Percentiles rank a stretch among this genome's conserved stretches.
These are phyloP conservation scores for Dyspetes luteomarginatus DNA, from an alignment of 2,888 invertebrate genomes.

Conservation along the genomic window DNA sequence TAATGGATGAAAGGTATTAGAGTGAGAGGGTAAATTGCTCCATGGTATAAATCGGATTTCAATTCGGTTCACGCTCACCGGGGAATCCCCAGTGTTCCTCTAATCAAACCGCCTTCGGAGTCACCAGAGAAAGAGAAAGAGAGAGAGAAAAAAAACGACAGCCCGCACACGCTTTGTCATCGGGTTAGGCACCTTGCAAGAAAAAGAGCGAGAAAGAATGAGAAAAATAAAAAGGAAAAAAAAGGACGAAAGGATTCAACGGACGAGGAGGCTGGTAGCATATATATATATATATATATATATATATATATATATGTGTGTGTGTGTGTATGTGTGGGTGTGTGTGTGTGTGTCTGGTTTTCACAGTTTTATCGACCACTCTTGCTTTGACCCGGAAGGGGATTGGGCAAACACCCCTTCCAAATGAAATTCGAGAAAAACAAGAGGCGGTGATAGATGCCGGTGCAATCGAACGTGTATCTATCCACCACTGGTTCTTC, in stretches of 20 bases:
- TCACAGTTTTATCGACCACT: slow-evolving; percentile 58
- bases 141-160: slow-evolving; percentile 12
- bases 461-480: slow-evolving; percentile 62
- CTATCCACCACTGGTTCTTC: slow-evolving; percentile 42
- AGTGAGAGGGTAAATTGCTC: slow-evolving; percentile 63
- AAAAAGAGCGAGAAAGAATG: slow-evolving; percentile 33
- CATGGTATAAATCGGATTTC: slow-evolving; percentile 67
- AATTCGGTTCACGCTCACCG: slow-evolving; percentile 66
- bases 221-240: neutral
- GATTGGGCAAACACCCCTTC: slow-evolving; percentile 64
- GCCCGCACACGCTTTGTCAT: slow-evolving; percentile 66
- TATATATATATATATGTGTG: slow-evolving; percentile 3
- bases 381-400: slow-evolving; percentile 62
- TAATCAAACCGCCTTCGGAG: slow-evolving; percentile 69
- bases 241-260: slow-evolving; percentile 27
- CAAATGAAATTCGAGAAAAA: slow-evolving; percentile 64
- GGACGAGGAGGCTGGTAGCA: slow-evolving; percentile 9
- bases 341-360: slow-evolving; percentile 21
- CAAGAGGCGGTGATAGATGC: slow-evolving; percentile 64
- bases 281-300: neutral
- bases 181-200: slow-evolving; percentile 2
- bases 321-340: neutral
- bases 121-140: slow-evolving; percentile 22
- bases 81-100: slow-evolving; percentile 69
- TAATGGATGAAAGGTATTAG: slow-evolving; percentile 51